These are phyloP conservation scores for Ochlodes sylvanus DNA, from an alignment of 2,888 invertebrate genomes.

Conservation along the genomic window DNA sequence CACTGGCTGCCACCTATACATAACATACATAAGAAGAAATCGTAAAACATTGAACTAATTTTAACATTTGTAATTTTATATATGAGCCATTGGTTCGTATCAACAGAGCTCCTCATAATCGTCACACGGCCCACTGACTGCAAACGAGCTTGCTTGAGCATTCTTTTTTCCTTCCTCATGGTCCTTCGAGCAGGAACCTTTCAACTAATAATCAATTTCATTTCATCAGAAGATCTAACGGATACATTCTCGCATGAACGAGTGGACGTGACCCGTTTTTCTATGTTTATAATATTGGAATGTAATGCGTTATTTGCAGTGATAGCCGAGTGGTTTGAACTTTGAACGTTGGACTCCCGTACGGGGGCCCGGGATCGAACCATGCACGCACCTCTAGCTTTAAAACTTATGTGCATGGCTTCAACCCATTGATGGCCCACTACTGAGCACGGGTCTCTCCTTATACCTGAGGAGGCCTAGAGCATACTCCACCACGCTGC, in stretches of 20 bases:
- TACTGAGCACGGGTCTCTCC: no score
- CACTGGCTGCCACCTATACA: no score
- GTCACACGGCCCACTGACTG: conserved; percentile 28
- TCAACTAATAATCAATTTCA: conserved; percentile 37
- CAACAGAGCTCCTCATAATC: conserved; percentile 15
- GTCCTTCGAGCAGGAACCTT: conserved; percentile 34
- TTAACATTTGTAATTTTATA: conserved; percentile 24
- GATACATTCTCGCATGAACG: conserved; percentile 20
- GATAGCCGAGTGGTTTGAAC: no score
- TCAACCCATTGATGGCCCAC: no score
- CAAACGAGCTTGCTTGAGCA: conserved; percentile 11
- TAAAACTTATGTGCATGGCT: no score
- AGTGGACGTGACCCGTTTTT: conserved; percentile 25
- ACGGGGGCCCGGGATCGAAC: no score
- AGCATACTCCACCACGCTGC: no score
- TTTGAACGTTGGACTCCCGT: no score
- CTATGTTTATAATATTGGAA: conserved; percentile 18
- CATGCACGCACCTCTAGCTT: no score
- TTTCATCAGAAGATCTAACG: conserved; percentile 35
- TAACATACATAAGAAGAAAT: no score
- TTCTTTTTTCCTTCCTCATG: conserved; percentile 30
- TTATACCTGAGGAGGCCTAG: no score
- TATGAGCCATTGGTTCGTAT: conserved; percentile 22
- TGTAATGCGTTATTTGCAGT: neutral
- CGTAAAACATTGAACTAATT: conserved; percentile 13